These are phyloP conservation scores for Drosophila athabasca DNA, from an alignment of 1,140 invertebrate species.

Conservation along the genomic window DNA sequence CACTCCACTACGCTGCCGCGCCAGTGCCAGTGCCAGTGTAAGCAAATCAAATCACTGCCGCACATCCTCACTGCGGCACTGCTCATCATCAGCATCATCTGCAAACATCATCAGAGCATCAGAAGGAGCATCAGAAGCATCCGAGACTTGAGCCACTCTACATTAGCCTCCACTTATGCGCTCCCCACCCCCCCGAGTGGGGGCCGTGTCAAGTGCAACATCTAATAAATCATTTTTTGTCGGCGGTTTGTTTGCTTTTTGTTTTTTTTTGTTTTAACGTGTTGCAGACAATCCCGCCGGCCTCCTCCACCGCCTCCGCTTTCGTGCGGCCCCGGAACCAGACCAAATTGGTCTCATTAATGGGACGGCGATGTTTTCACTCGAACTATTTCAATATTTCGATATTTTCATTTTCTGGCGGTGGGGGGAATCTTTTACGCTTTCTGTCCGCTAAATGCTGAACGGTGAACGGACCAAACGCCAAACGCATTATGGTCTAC, in stretches of 20 bases:
- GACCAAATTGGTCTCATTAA: conserved; percentile 72
- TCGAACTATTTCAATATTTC: conserved; percentile 57
- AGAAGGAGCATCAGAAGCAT: conserved; percentile 24
- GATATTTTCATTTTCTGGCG: conserved; percentile 4
- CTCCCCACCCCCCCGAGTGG: too few species aligned
- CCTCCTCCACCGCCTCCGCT: neutral
- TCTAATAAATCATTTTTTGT: conserved; percentile 80
- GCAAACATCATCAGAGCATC: conserved; percentile 29
- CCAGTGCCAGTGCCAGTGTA: conserved; percentile 5
- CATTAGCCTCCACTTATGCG: neutral
- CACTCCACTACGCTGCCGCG: conserved; percentile 9
- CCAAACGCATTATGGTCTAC: conserved; percentile 35
- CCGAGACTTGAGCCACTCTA: conserved; percentile 27
- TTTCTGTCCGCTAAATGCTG: conserved; percentile 28
- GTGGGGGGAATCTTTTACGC: conserved; percentile 27
- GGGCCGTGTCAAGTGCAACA: conserved; percentile 67
- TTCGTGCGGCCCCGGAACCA: neutral
- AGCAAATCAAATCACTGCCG: conserved; percentile 74
- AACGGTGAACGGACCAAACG: conserved; percentile 10
- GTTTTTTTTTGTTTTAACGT: conserved; percentile 3
- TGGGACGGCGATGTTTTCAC: conserved; percentile 65
- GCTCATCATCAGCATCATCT: conserved; percentile 64
- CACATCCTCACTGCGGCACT: neutral
- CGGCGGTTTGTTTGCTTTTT: conserved; percentile 72
- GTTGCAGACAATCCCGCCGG: conserved; percentile 1